phyloP scores from a whole-genome alignment of 2,888 invertebrate genomes.

The Melanchra persicariae region DNA sequence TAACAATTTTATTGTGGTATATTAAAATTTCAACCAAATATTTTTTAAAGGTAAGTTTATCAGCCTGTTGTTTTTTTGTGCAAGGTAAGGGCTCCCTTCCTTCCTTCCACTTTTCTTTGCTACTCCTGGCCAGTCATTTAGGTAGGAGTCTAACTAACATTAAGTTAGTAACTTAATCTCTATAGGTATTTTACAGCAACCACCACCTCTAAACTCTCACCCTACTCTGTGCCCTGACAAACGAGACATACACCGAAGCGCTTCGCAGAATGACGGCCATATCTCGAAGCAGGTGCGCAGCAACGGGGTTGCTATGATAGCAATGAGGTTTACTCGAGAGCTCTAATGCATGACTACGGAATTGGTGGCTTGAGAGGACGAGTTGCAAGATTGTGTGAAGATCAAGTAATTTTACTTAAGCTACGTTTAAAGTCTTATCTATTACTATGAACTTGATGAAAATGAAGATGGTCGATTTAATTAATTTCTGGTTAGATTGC shows the following conservation, averaged over 20 bases:
- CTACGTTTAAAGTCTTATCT: slow-evolving; percentile 5
- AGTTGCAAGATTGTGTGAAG: slow-evolving; percentile 15
- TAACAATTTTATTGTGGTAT: too few relatives aligned
- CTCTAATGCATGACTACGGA: slow-evolving; percentile 54
- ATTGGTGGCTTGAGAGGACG: slow-evolving; percentile 21
- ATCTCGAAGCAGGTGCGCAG: slow-evolving; percentile 58
- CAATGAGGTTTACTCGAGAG: slow-evolving; percentile 58
- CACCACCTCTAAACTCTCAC: not conserved
- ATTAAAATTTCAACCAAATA: too few relatives aligned
- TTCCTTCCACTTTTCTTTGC: too few relatives aligned
- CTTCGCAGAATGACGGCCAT: slow-evolving; percentile 48
- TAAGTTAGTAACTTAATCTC: too few relatives aligned
- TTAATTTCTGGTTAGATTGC: not conserved
- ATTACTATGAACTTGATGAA: not conserved
- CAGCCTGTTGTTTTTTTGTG: too few relatives aligned
- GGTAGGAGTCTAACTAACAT: too few relatives aligned
- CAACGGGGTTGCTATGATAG: slow-evolving; percentile 33
- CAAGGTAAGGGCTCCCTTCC: too few relatives aligned
- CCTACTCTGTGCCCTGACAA: slow-evolving; percentile 30
- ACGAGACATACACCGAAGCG: slow-evolving; percentile 43
- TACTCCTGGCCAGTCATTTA: too few relatives aligned
- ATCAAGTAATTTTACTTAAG: slow-evolving; percentile 21
- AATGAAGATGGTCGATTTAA: not conserved
- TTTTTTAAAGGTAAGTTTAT: too few relatives aligned
- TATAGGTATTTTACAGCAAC: too few relatives aligned